phyloP scores from a whole-genome alignment of 2,797 vertebrate genomes.

The Dallia pectoralis region DNA sequence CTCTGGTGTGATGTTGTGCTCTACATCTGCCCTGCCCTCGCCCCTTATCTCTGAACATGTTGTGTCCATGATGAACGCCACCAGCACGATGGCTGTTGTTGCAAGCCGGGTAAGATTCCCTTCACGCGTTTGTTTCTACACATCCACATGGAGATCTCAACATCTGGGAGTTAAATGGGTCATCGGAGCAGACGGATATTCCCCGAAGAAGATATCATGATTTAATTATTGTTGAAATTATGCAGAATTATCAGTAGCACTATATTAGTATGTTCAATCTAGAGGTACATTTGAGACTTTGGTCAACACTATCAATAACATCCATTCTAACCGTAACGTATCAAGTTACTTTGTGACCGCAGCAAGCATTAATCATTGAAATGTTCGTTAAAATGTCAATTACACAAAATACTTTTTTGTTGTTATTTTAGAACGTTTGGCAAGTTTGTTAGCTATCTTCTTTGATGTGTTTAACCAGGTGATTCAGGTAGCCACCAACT shows the following conservation, averaged over 20 bases:
- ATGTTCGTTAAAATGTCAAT: too few species aligned
- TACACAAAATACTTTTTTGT: too few species aligned
- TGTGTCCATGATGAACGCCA: slow-evolving; percentile 65
- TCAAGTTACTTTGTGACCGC: too few species aligned
- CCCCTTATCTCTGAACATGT: slow-evolving; percentile 25
- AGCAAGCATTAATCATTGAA: too few species aligned
- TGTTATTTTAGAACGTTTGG: too few species aligned
- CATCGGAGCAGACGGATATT: background rate
- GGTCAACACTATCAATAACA: too few species aligned
- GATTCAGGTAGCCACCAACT: slow-evolving; percentile 77
- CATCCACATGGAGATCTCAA: background rate
- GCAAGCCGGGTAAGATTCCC: slow-evolving; percentile 74
- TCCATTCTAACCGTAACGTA: too few species aligned
- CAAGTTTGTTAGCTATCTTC: background rate
- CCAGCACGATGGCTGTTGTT: slow-evolving; percentile 69
- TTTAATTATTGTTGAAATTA: too few species aligned
- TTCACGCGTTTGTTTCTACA: background rate
- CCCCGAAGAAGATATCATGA: too few species aligned
- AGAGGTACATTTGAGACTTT: too few species aligned
- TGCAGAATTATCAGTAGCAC: too few species aligned
- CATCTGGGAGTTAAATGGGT: background rate
- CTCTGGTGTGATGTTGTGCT: slow-evolving; percentile 54
- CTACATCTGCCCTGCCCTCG: slow-evolving; percentile 69
- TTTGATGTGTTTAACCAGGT: slow-evolving; percentile 58
- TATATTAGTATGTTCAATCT: too few species aligned